phyloP scores from a whole-genome alignment of 1,140 invertebrate species.

The Contarinia nasturtii region DNA sequence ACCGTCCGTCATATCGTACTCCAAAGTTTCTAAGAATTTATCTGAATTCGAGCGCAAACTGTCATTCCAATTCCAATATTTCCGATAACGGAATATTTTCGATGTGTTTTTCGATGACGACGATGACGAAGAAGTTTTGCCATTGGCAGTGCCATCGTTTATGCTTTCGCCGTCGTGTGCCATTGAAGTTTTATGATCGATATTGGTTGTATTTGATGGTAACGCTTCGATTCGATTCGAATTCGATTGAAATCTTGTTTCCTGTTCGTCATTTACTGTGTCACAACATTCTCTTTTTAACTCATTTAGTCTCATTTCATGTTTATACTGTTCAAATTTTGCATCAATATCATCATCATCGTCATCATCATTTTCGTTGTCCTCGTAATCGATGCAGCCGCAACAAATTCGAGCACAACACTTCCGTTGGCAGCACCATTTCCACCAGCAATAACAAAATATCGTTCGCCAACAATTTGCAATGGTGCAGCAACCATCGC shows the following conservation, averaged over 20 bases:
- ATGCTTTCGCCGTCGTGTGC: neutral
- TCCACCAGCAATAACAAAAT: neutral
- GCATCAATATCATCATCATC: slow-evolving; percentile 22
- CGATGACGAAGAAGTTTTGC: neutral
- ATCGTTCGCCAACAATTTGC: neutral
- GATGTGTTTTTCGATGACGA: neutral
- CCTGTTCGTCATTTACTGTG: neutral
- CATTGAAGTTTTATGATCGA: neutral
- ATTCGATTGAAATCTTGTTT: slow-evolving; percentile 1
- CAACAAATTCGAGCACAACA: slow-evolving; percentile 9
- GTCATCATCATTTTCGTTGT: slow-evolving; percentile 19
- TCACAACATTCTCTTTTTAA: too few relatives aligned
- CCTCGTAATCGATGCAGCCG: slow-evolving; percentile 1
- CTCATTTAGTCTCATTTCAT: slow-evolving; percentile 19
- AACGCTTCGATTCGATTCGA: neutral
- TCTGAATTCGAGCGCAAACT: slow-evolving; percentile 23
- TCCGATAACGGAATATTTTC: neutral
- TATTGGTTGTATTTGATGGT: slow-evolving; percentile 1
- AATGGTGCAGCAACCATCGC: neutral
- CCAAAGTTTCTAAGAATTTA: slow-evolving; percentile 21
- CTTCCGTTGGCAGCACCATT: neutral
- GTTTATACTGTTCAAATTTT: slow-evolving; percentile 23
- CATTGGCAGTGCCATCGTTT: neutral
- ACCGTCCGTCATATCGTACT: slow-evolving; percentile 11
- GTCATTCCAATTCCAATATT: slow-evolving; percentile 21